Evolutionary conservation across 2,797 vertebrate species (phyloP), one percentile per base, ranked within the genome.

Genomic region (Spondyliosoma cantharus): DNA sequence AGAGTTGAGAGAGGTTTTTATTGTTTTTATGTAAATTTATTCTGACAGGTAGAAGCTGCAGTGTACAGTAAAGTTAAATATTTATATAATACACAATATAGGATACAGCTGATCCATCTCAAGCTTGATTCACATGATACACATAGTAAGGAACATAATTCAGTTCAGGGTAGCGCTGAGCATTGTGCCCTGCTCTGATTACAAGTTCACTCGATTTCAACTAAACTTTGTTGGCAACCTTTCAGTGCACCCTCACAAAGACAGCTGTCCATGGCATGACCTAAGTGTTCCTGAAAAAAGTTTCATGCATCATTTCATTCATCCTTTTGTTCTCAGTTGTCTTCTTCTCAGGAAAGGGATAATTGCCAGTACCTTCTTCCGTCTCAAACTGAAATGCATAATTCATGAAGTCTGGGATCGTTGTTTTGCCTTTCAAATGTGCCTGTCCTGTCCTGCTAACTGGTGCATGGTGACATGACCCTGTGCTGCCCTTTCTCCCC

Each of bases 351-450:
- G 9, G 49, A 11, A 22, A 69, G 64, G 15, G 29, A 66, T 52
- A 61, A 76, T 52, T 81, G 58, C 50, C 11, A 3, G 17, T 13
- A 17, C 17, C 3, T 29, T 60, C 19, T 53, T 67, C 63, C 59
- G 37, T 77, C 49, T 77, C 52, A 43, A 42, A 52, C 46, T n/a
- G 5, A 69, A 76, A 87, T 87, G 12, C 27, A 73, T 78, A 65
- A 84, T 84, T 84, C 48, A 81, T 74, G 56, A 78, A 53, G 53
- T 29, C 46, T 7, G 25, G 25, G 53, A 27, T 71, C 48, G 22
- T 64, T 59, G 46, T 71, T 81, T 70, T 70, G 57, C 27, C 42
- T 79, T 83, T 84, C 52, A 84, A 82, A 81, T 71, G 53, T 42
- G 46, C 45, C 1, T 25, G 25, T 32, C 32, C 56, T 61, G 50